Evolutionary conservation across 2,888 invertebrate genomes (phyloP).

Genomic region (Acholoe squamosa): DNA sequence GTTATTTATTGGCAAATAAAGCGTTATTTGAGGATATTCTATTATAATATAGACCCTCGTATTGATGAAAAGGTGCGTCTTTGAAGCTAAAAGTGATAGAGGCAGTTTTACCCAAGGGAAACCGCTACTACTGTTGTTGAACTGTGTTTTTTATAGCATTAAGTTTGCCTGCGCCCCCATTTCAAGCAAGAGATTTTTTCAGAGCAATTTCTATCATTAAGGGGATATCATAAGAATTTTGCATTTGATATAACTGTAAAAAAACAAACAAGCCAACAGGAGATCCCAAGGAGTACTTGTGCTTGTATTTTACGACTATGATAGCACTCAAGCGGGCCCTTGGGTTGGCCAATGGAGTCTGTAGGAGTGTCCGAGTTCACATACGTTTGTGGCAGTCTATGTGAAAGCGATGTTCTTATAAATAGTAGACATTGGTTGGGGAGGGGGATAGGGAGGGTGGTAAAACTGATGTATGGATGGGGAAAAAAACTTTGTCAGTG

Average conservation of each 20-base stretch:
- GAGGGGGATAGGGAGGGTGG: too few relatives aligned
- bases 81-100: constrained; percentile 39
- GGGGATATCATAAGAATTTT: not conserved
- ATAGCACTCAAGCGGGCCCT: too few relatives aligned
- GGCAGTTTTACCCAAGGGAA: constrained; percentile 27
- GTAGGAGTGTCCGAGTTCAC: too few relatives aligned
- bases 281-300: not conserved
- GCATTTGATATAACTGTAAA: constrained; percentile 33
- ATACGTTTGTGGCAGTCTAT: too few relatives aligned
- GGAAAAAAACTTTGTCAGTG: not conserved
- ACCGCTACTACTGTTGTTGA: constrained; percentile 24
- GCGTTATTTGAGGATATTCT: not conserved
- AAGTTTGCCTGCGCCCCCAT: constrained; percentile 21
- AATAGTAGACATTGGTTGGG: too few relatives aligned
- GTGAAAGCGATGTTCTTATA: too few relatives aligned
- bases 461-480: too few relatives aligned
- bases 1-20: constrained; percentile 25
- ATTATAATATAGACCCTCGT: constrained; percentile 9
- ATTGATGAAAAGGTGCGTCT: constrained; percentile 14
- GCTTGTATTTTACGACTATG: not conserved
- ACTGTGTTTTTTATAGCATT: constrained; percentile 7
- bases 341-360: too few relatives aligned
- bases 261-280: not conserved
- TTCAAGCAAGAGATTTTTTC: constrained; percentile 33
- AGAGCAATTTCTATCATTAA: not conserved